Evolutionary conservation across 2,797 vertebrate species (phyloP), one percentile per base, ranked within the genome.

Genomic region (Premnoplex brunnescens): DNA sequence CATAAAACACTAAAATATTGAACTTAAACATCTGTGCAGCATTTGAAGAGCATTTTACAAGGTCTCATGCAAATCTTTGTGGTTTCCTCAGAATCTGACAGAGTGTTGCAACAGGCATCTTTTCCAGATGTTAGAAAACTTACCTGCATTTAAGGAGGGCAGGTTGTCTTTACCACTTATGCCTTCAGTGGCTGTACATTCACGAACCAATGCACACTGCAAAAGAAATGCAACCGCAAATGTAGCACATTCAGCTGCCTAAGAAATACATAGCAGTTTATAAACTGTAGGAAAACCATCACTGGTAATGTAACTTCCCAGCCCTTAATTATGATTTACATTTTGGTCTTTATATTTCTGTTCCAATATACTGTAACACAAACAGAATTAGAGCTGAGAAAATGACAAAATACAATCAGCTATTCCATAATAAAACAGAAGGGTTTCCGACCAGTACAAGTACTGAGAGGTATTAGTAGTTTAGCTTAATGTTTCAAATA

Each of bases 161-260:
- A 98, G 97, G 93, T 97, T 98, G 94, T 99, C 99, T 96, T 98
- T 98, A 78, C 98, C 97, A 22, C 96, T 97, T 85, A 97, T 69
- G 69, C 96, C 97, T 88, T 98, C 98, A 49, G 98, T 97, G 48
- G 98, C 98, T 14, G 95, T 97, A 93, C 98, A 98, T 85, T 99
- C 99, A 96, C 95, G 99, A 72, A 99, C 98, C 97, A 99, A 94
- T 17, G 99, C 97, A 98, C 98, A 99, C 99, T 99, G 96, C 82
- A 88, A 96, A 88, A 94, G 64, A 96, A 94, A 96, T 0, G 24
- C 5, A 83, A 54, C 6, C 34, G 75, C n/a, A 89, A 55, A 71
- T n/a, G 10, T 41, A 24, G 74, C 34, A 60, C 17, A 10, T 84
- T 69, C 21, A 73, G 73, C 28, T 24, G 12, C 7, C 28, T 67